Percentiles rank a stretch among this genome's conserved stretches.
These are phyloP conservation scores for Eumacrocentrus americanus DNA, from an alignment of 2,888 invertebrate genomes.

Conservation along the genomic window DNA sequence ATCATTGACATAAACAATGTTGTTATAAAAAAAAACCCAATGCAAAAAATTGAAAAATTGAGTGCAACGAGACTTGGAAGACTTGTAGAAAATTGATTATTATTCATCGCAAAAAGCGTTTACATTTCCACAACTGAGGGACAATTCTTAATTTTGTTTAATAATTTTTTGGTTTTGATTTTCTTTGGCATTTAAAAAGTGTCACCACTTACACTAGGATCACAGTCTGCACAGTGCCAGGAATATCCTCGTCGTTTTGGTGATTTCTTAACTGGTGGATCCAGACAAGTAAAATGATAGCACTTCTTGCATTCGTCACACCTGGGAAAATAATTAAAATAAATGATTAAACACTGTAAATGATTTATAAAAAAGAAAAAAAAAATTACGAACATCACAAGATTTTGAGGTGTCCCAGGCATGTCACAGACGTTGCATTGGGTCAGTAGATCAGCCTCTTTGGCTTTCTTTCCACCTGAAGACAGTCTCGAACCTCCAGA, in stretches of 20 bases:
- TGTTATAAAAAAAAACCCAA: no score
- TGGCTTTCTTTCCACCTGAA: conserved; percentile 50
- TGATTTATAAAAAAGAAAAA: neutral
- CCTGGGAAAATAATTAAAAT: conserved; percentile 62
- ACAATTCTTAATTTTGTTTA: conserved; percentile 10
- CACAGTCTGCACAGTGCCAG: conserved; percentile 96
- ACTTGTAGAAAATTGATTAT: conserved; percentile 27
- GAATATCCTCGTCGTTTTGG: conserved; percentile 93
- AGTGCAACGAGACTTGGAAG: conserved; percentile 17
- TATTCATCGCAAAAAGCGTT: no score
- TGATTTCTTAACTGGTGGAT: conserved; percentile 92
- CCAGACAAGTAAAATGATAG: conserved; percentile 91
- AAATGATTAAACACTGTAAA: neutral
- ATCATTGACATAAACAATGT: no score
- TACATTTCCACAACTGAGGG: no score
- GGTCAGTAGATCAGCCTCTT: conserved; percentile 62
- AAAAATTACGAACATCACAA: conserved; percentile 68
- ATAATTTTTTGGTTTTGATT: neutral
- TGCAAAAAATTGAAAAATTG: conserved; percentile 15
- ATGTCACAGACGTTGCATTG: conserved; percentile 73
- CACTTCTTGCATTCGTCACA: conserved; percentile 91
- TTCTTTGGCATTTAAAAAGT: neutral
- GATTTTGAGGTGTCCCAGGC: conserved; percentile 69
- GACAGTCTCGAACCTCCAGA: conserved; percentile 41
- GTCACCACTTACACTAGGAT: conserved; percentile 76